Base-by-base conservation (phyloP, 2,797 vertebrate genomes). In the Lacerta bilineata region DNA sequence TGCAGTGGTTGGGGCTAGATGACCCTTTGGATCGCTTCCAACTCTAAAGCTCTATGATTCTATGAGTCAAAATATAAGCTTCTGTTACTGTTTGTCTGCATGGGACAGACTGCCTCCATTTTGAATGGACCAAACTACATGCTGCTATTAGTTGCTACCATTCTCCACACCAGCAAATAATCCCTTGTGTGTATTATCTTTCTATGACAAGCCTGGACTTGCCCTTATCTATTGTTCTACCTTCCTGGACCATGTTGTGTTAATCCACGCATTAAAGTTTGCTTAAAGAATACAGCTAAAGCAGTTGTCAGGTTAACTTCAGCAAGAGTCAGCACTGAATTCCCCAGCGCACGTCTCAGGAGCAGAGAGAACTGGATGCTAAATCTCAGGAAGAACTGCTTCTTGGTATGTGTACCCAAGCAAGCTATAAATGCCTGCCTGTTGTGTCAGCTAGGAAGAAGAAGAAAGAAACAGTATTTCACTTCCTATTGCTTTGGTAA, bases 191-290 rank as follows among this genome's bases (percentile, higher is more conserved):
- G 13, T 13, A 46, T 55, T 41, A 18, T 1, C 9, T 61, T 81
- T 18, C 6, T 74, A 72, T 8, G 29, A 86, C 18, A 80, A n/a
- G 36, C 66, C 64, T 86, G 46, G 46, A 29, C 64, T 55, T 71
- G n/a, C 68, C 74, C 69, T 87, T 41, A 29, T 46, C 17, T 71
- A 79, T 79, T 87, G 50, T 87, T 72, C 68, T 80, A n/a, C 68
- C 50, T 61, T 81, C 55, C 36, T 61, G 46, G 33, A 87, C 50
- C n/a, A 78, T 87, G 66, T 29, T 80, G 20, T 11, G 27, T n/a
- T n/a, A 64, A 59, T 81, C 39, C 36, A 50, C 29, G 10, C 61
- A 27, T 39, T 18, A 61, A 13, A 50, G 43, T 61, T 43, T 64
- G 23, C 61, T 68, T 15, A 39, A 36, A 85, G 43, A 79, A 50